phyloP scores from a whole-genome alignment of 2,113 vertebrate species.

The Ctenodactylus gundi region DNA sequence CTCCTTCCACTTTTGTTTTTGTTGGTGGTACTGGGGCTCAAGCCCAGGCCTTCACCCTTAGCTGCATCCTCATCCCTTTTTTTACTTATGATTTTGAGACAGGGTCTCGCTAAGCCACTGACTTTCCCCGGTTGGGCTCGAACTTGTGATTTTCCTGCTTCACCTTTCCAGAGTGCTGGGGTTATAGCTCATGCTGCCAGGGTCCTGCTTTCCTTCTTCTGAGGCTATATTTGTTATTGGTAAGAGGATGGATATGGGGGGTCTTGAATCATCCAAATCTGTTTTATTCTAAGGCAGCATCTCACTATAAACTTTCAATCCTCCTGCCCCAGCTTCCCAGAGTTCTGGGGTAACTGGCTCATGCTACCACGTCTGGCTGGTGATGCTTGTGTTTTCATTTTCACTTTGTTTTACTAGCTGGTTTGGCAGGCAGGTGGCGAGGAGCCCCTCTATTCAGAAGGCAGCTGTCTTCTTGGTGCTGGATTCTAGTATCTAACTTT shows the following conservation, averaged over 20 bases:
- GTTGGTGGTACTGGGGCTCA: too few species aligned
- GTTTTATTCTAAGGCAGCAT: background rate
- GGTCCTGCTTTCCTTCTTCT: background rate
- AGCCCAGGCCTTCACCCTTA: too few species aligned
- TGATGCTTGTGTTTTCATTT: background rate
- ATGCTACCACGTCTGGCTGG: background rate
- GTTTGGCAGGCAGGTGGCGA: background rate
- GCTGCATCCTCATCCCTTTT: too few species aligned
- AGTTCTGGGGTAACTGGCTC: background rate
- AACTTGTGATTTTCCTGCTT: too few species aligned
- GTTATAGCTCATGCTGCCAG: too few species aligned
- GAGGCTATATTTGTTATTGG: background rate
- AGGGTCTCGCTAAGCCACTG: too few species aligned
- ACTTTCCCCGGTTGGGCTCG: too few species aligned
- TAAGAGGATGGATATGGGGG: too few species aligned
- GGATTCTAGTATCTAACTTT: background rate
- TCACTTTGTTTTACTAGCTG: background rate
- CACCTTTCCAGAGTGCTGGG: too few species aligned
- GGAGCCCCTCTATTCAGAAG: background rate
- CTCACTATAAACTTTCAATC: background rate
- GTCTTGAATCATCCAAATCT: accelerated
- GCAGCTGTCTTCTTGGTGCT: background rate
- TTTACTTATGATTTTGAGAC: too few species aligned
- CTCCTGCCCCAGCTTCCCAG: background rate
- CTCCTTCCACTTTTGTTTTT: too few species aligned